A percentile compares a stretch with the other conserved stretches of the same genome.
Conservation (phyloP, 1,140 invertebrate species). For the Temnothorax nylanderi region DNA sequence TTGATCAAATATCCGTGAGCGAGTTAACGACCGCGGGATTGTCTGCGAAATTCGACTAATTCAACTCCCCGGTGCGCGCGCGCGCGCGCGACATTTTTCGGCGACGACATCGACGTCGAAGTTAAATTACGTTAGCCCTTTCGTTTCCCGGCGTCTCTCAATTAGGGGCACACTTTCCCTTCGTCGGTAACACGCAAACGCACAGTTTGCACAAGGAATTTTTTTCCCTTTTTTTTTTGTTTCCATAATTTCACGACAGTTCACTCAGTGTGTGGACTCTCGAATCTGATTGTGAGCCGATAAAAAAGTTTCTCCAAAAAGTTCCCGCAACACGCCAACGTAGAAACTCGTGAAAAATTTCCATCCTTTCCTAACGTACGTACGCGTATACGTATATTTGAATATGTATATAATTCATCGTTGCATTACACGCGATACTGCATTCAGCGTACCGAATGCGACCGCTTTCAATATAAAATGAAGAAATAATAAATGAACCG, state of each 20-base stretch:
- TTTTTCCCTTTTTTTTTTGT: neutral
- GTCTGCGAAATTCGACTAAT: slow-evolving; percentile 67
- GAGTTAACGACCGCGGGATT: slow-evolving; percentile 60
- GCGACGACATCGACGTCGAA: slow-evolving; percentile 18
- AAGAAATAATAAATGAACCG: slow-evolving; percentile 38
- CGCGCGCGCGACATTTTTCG: slow-evolving; percentile 41
- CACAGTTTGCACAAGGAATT: neutral
- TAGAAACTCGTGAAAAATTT: slow-evolving; percentile 31
- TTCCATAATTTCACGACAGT: neutral
- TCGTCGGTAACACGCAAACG: neutral
- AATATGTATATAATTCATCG: slow-evolving; percentile 55
- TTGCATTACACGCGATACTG: slow-evolving; percentile 54
- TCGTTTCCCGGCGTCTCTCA: slow-evolving; percentile 4
- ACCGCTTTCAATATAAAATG: slow-evolving; percentile 40
- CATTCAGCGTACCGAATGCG: slow-evolving; percentile 42
- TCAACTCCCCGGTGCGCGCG: slow-evolving; percentile 28
- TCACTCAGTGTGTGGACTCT: neutral
- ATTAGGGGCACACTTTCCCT: neutral
- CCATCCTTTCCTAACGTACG: neutral
- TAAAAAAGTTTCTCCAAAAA: slow-evolving; percentile 23
- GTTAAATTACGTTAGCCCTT: slow-evolving; percentile 46
- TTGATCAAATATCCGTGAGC: slow-evolving; percentile 59
- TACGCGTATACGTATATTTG: neutral
- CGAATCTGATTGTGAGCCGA: slow-evolving; percentile 10
- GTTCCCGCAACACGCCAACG: neutral